Base-by-base conservation (phyloP, 2,797 vertebrate genomes). In the Glossophaga mutica region DNA sequence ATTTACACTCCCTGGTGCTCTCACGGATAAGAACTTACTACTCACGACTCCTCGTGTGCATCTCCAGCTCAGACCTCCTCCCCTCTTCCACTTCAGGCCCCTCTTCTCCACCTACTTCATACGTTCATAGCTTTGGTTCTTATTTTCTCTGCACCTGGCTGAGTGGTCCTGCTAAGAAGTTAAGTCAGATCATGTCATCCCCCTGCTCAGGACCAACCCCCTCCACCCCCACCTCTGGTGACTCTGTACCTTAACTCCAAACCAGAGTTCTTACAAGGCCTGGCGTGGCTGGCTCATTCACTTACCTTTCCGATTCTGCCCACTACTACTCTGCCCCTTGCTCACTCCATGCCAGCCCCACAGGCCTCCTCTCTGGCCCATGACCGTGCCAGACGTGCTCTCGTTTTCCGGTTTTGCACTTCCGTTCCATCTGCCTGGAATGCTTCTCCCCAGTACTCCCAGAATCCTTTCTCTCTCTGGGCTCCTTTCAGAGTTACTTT, bases 241-340 rank as follows among this genome's bases (percentile, higher is more conserved):
- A 78, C 37, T 82, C 93, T 48, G 0, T 57, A 10, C 57, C 44
- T 73, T 85, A 70, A 44, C 21, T 42, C 39, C n/a, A 77, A 50
- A 34, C 44, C 52, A 21, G 11, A 77, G 37, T 76, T 74, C 59
- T 59, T 46, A 14, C 1, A 39, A 57, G 68, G 8, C 10, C 44
- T 24, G 52, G 15, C 6, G 6, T 14, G 19, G 16, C 48, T 79
- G 70, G 18, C 57, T 90, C 29, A 32, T 48, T 57, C 62, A 39
- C 18, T 34, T 2, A 14, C 5, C 57, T 84, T 44, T 93, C 44
- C 52, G 1, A 39, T 57, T 76, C 82, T 70, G 0, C n/a, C 79
- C 82, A 12, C 79, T 48, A 0, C 6, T 29, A 0, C n/a, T 68
- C 0, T 73, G 67, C 9, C 2, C 34, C 15, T 78, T 50, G 11